These are phyloP conservation scores for Plodia interpunctella DNA, from an alignment of 1,140 invertebrate genomes.

Conservation along the genomic window DNA sequence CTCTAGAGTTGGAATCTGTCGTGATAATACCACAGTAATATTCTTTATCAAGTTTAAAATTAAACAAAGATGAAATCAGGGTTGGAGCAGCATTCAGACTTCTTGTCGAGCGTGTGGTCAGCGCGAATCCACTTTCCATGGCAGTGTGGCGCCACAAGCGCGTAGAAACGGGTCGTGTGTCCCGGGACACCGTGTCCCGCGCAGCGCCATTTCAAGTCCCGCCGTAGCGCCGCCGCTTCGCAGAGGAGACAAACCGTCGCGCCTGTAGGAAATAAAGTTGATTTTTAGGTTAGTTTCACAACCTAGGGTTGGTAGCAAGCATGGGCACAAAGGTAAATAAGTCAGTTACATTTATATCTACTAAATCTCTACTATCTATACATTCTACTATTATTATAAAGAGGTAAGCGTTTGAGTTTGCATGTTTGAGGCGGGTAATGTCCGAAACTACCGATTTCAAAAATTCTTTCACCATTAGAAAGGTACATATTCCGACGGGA, in stretches of 20 bases:
- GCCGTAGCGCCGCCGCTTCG: slow-evolving; percentile 85
- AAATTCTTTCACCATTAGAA: too few relatives aligned
- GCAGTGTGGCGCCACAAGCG: slow-evolving; percentile 86
- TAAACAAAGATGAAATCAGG: slow-evolving; percentile 84
- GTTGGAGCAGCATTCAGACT: slow-evolving; percentile 76
- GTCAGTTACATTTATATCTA: too few relatives aligned
- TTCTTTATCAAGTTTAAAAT: slow-evolving; percentile 6
- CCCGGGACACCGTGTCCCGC: slow-evolving; percentile 86
- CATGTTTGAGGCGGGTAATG: too few relatives aligned
- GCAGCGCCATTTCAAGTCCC: slow-evolving; percentile 85
- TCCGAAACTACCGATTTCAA: too few relatives aligned
- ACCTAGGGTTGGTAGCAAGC: too few relatives aligned
- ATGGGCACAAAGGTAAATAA: too few relatives aligned
- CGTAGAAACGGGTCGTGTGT: slow-evolving; percentile 85
- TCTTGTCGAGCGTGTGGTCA: slow-evolving; percentile 77
- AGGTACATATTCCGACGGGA: too few relatives aligned
- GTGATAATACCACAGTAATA: too few relatives aligned
- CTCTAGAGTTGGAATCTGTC: slow-evolving; percentile 6
- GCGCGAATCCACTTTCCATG: slow-evolving; percentile 90
- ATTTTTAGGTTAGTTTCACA: too few relatives aligned
- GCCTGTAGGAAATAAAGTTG: slow-evolving; percentile 67
- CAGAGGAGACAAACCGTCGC: slow-evolving; percentile 86
- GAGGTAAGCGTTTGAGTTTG: too few relatives aligned
- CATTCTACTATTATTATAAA: too few relatives aligned
- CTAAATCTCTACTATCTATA: too few relatives aligned